Conservation (phyloP, 2,113 vertebrate species). For the Elachura formosa region DNA sequence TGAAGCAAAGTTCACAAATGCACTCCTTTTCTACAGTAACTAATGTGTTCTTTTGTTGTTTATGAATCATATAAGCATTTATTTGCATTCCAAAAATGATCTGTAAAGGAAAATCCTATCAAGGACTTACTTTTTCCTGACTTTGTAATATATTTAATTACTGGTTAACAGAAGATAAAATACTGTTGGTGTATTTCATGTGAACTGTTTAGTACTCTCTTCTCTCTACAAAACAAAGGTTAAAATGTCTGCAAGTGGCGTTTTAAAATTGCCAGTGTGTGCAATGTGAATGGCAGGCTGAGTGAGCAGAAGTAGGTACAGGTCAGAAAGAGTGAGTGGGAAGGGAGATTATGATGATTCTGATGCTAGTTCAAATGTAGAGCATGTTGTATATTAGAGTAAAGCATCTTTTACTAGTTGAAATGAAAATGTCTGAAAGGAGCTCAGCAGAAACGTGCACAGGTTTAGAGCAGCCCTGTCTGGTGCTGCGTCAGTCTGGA, state of each 20-base stretch:
- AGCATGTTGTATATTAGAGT: neutral
- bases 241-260: slow-evolving; percentile 67
- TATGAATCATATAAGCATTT: neutral
- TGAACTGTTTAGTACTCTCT: slow-evolving; percentile 66
- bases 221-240: slow-evolving; percentile 47
- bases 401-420: neutral
- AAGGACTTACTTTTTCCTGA: neutral
- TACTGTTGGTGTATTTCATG: neutral
- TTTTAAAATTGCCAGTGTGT: slow-evolving; percentile 68
- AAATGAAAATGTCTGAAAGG: neutral
- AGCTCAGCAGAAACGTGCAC: neutral
- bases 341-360: neutral
- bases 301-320: slow-evolving; percentile 71
- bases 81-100: neutral
- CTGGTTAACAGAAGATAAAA: neutral
- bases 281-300: slow-evolving; percentile 59
- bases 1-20: neutral
- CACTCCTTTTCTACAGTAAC: neutral
- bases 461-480: neutral
- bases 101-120: neutral
- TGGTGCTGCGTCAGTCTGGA: neutral
- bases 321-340: slow-evolving; percentile 63
- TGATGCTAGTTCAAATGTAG: neutral
- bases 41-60: neutral
- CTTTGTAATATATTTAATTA: neutral